A percentile compares a stretch with the other conserved stretches of the same genome.
Evolutionary conservation across 2,797 vertebrate species (phyloP).

Genomic region (Neopelma chrysocephalum): DNA sequence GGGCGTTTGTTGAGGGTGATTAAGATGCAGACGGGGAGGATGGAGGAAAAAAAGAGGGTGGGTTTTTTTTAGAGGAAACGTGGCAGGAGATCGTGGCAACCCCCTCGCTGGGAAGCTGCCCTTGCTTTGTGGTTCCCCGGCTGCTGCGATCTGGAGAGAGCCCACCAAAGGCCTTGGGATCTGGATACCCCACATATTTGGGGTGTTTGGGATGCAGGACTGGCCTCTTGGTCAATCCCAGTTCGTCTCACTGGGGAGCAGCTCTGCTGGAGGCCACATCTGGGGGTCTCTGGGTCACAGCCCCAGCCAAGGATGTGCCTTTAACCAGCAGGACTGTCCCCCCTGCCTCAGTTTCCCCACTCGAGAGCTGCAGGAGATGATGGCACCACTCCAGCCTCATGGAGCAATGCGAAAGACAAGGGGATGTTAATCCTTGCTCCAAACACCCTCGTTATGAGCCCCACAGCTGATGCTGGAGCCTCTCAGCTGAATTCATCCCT

Average conservation of each 20-base stretch:
- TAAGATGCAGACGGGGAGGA: conserved; percentile 32
- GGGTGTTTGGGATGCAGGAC: background rate
- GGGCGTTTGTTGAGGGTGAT: conserved; percentile 19
- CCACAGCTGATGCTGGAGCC: background rate
- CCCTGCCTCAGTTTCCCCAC: background rate
- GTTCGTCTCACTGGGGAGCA: background rate
- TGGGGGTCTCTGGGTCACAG: background rate
- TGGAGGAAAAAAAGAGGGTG: background rate
- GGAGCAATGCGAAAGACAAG: background rate
- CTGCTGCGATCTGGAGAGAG: background rate
- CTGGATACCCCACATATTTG: background rate
- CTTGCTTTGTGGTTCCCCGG: background rate
- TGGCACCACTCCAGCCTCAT: background rate
- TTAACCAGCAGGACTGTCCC: background rate
- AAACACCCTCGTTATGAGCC: background rate
- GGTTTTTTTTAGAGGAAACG: background rate
- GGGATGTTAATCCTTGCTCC: background rate
- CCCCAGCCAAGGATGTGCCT: background rate
- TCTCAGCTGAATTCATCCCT: conserved; percentile 28
- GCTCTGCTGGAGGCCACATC: background rate
- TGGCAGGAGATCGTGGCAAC: background rate
- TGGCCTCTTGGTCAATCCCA: background rate
- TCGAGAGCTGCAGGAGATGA: background rate
- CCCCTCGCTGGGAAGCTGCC: background rate
- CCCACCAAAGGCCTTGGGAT: background rate